phyloP scores from a whole-genome alignment of 2,113 vertebrate species.

The Clarias batrachus region DNA sequence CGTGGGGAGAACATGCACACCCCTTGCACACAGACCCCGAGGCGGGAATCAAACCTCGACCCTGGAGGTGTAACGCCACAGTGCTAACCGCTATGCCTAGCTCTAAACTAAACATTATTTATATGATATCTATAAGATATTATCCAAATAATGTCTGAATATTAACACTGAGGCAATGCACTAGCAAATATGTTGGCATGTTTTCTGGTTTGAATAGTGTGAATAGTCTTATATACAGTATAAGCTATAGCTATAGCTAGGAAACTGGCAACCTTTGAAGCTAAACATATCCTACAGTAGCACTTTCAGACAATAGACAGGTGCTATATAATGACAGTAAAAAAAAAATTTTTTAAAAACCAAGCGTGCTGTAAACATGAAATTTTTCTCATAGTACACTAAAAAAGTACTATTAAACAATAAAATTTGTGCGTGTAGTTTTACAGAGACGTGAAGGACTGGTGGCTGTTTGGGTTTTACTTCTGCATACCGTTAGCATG shows the following conservation, averaged over 20 bases:
- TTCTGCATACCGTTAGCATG: conserved; percentile 89
- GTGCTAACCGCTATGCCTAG: not conserved
- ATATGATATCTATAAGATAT: too few species aligned
- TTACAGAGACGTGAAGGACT: conserved; percentile 86
- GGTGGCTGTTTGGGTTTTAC: conserved; percentile 97
- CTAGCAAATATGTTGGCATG: not conserved
- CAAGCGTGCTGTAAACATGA: not conserved
- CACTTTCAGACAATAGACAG: not conserved
- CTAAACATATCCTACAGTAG: not conserved
- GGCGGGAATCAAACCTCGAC: too few species aligned
- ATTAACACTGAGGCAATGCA: not conserved
- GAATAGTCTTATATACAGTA: not conserved
- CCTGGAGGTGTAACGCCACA: too few species aligned
- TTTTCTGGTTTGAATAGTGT: not conserved
- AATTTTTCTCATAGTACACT: not conserved
- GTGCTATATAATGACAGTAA: not conserved
- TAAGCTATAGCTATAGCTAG: not conserved
- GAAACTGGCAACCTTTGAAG: not conserved
- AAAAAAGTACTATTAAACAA: not conserved
- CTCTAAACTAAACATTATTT: not conserved
- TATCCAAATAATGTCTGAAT: not conserved
- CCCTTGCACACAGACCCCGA: too few species aligned
- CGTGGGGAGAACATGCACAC: too few species aligned
- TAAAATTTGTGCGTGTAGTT: conserved; percentile 59
- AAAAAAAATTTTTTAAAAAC: not conserved